phyloP scores from a whole-genome alignment of 2,888 invertebrate genomes.

The Pimpla rufipes region DNA sequence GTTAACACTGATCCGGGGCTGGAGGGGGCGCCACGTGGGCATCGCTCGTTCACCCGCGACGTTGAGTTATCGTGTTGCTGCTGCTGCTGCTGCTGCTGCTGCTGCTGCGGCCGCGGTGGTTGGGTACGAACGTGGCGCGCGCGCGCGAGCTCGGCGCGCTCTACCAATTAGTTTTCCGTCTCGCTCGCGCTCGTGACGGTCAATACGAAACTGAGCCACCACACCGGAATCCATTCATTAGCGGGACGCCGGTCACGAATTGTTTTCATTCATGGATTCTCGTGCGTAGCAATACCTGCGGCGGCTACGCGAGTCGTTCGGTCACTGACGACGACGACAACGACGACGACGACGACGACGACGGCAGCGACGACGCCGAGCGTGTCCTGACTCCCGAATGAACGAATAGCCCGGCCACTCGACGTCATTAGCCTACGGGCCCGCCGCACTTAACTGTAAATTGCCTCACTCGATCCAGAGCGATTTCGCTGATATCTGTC shows the following conservation, averaged over 20 bases:
- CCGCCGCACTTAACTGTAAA: conserved; percentile 42
- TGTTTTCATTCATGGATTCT: conserved; percentile 84
- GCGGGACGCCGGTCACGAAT: conserved; percentile 80
- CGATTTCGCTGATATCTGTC: conserved; percentile 48
- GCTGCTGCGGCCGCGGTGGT: conserved; percentile 20
- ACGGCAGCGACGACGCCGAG: conserved; percentile 34
- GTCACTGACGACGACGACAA: conserved; percentile 28
- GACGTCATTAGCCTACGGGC: conserved; percentile 61
- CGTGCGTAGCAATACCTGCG: conserved; percentile 73
- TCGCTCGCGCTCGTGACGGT: conserved; percentile 67
- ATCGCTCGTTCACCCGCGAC: conserved; percentile 70
- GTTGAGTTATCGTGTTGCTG: conserved; percentile 70
- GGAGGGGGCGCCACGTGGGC: conserved; percentile 61
- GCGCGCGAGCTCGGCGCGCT: conserved; percentile 66
- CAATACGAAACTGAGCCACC: conserved; percentile 78
- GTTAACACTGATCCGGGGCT: conserved; percentile 44
- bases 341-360: conserved; percentile 35
- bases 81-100: too few species aligned
- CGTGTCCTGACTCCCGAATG: conserved; percentile 73
- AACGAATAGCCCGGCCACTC: conserved; percentile 64
- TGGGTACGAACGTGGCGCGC: conserved; percentile 71
- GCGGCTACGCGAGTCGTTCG: conserved; percentile 59
- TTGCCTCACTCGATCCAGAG: conserved; percentile 51
- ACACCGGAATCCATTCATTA: conserved; percentile 81
- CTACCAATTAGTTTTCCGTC: conserved; percentile 72